phyloP scores from a whole-genome alignment of 2,888 invertebrate species.

The Aphodius sticticus region DNA sequence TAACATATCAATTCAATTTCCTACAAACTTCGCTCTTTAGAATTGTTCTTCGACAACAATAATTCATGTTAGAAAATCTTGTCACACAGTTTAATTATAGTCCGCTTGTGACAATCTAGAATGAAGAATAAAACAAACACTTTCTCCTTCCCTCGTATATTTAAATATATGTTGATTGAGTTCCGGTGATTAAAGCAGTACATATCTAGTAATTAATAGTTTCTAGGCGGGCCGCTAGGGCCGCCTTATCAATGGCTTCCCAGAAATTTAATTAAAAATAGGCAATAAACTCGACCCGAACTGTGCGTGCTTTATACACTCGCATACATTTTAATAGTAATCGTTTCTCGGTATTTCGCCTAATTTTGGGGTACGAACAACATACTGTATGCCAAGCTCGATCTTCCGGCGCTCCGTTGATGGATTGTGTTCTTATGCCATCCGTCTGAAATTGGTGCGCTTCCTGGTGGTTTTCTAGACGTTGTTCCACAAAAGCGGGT shows the following conservation, averaged over 20 bases:
- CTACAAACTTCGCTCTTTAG: no score
- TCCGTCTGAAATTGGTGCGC: neutral
- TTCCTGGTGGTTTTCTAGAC: neutral
- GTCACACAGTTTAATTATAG: neutral
- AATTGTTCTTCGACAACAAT: no score
- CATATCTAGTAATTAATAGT: conserved; percentile 30
- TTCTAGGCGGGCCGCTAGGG: conserved; percentile 10
- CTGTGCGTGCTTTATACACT: conserved; percentile 19
- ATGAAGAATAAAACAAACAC: neutral
- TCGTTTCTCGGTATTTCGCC: conserved; percentile 29
- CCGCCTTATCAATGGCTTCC: conserved; percentile 31
- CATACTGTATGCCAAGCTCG: neutral
- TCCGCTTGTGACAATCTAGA: neutral
- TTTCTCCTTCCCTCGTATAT: conserved; percentile 24
- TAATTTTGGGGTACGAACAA: neutral
- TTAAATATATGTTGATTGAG: conserved; percentile 33
- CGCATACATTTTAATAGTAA: conserved; percentile 33
- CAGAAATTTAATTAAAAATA: conserved; percentile 36
- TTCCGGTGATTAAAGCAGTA: conserved; percentile 31
- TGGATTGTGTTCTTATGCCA: neutral
- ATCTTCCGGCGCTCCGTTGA: neutral
- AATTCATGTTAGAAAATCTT: no score
- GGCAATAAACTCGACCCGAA: conserved; percentile 32
- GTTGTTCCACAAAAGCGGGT: no score
- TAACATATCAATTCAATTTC: no score